These are phyloP conservation scores for Megalopta genalis DNA, from an alignment of 1,140 invertebrate genomes.

Conservation along the genomic window DNA sequence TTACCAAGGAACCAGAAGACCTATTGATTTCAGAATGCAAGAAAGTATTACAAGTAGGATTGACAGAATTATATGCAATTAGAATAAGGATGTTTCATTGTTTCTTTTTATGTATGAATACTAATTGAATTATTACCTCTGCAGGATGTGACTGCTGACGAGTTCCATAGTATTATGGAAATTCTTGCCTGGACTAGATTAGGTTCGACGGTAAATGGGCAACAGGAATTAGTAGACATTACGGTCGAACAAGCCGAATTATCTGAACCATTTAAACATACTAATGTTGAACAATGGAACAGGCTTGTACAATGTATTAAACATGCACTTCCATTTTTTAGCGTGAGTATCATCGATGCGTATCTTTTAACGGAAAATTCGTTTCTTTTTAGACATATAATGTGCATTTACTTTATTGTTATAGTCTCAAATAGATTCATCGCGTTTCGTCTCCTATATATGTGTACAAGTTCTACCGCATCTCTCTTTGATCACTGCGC, in stretches of 20 bases:
- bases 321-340: conserved; percentile 92
- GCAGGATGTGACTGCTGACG: conserved; percentile 93
- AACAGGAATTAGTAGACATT: conserved; percentile 92
- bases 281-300: conserved; percentile 88
- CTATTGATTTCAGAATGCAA: conserved; percentile 91
- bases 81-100: background rate
- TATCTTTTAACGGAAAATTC: background rate
- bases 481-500: conserved; percentile 80
- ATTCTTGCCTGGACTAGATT: conserved; percentile 90
- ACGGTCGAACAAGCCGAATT: conserved; percentile 91
- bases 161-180: conserved; percentile 94
- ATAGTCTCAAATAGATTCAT: conserved; percentile 93
- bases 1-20: conserved; percentile 93
- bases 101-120: conserved; percentile 10
- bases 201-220: conserved; percentile 89
- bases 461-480: conserved; percentile 91
- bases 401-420: conserved; percentile 15
- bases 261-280: conserved; percentile 87
- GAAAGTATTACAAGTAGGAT: conserved; percentile 88
- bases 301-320: conserved; percentile 91
- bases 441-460: conserved; percentile 91
- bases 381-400: background rate
- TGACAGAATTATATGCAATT: background rate
- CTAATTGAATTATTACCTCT: conserved; percentile 53
- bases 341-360: conserved; percentile 83